phyloP scores from a whole-genome alignment of 2,113 vertebrate genomes.

The Cranoglanis bouderius region DNA sequence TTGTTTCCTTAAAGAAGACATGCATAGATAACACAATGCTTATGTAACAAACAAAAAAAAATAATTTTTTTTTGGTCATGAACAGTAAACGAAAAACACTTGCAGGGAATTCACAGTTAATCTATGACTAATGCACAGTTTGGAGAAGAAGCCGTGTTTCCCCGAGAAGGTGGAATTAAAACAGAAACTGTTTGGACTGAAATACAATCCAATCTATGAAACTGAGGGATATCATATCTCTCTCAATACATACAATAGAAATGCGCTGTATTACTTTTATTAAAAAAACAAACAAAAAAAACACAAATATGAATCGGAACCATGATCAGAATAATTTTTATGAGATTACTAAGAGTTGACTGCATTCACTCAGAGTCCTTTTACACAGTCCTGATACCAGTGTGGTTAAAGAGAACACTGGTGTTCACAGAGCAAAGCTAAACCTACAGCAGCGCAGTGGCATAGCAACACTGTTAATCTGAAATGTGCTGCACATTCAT shows the following conservation, averaged over 20 bases:
- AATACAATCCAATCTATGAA: background rate
- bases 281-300: background rate
- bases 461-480: background rate
- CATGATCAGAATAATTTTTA: background rate
- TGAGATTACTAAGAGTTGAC: background rate
- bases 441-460: background rate
- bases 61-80: background rate
- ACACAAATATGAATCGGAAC: background rate
- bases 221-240: background rate
- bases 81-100: slow-evolving; percentile 4
- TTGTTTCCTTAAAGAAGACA: background rate
- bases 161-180: slow-evolving; percentile 19
- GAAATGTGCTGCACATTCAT: background rate
- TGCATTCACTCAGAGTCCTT: background rate
- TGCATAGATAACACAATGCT: slow-evolving; percentile 16
- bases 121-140: background rate
- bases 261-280: background rate
- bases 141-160: slow-evolving; percentile 25
- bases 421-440: background rate
- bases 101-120: background rate
- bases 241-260: background rate
- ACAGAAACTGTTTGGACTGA: slow-evolving; percentile 17
- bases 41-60: background rate
- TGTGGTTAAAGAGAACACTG: background rate
- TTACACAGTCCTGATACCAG: background rate